Conservation (phyloP, 1,140 invertebrate species). For the Conus ventricosus region DNA sequence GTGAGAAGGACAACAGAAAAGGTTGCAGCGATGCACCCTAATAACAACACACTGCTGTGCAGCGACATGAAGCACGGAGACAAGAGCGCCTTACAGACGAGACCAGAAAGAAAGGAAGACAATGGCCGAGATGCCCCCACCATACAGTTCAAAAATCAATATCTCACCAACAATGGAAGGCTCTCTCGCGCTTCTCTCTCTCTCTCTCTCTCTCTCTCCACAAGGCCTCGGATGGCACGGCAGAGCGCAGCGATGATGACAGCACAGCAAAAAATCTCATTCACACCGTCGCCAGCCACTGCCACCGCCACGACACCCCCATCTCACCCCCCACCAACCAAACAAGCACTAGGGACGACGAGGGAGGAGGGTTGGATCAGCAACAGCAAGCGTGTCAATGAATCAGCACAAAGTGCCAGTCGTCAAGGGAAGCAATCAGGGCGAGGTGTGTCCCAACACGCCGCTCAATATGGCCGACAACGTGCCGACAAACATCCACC, state of each 20-base stretch:
- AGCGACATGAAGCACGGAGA: too few relatives aligned
- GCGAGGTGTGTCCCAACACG: not conserved
- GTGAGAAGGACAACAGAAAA: too few relatives aligned
- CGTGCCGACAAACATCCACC: not conserved
- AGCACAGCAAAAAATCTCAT: not conserved
- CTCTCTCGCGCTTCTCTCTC: not conserved
- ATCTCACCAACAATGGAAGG: conserved; percentile 19
- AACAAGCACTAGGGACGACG: not conserved
- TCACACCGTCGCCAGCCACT: not conserved
- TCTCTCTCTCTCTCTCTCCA: not conserved
- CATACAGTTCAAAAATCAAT: conserved; percentile 26
- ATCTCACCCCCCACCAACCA: not conserved
- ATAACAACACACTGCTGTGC: too few relatives aligned
- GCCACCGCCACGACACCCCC: not conserved
- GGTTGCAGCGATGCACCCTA: too few relatives aligned
- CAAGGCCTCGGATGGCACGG: not conserved
- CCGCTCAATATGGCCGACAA: not conserved
- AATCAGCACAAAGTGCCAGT: not conserved
- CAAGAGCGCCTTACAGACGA: not conserved
- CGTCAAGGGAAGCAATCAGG: not conserved
- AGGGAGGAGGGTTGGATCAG: not conserved
- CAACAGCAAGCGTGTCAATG: not conserved
- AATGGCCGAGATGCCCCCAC: conserved; percentile 17
- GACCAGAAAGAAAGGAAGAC: not conserved
- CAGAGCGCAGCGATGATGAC: not conserved